Conservation (phyloP, 1,140 invertebrate genomes). For the Aphaenogaster floridana region DNA sequence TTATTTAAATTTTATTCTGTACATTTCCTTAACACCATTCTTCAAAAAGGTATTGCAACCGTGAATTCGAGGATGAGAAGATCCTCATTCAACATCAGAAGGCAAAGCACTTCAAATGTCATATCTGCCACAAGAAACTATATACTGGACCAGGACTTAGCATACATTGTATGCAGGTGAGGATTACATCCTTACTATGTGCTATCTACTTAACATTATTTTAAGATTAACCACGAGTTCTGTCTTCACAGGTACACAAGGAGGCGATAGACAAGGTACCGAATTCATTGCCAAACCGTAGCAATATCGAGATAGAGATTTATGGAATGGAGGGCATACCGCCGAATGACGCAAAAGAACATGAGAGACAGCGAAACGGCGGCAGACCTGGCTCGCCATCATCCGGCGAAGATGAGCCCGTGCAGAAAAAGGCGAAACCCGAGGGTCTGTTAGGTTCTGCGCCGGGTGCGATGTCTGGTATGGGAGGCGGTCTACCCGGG, state of each 20-base stretch:
- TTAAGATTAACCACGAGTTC: slow-evolving; percentile 6
- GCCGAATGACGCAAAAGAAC: slow-evolving; percentile 96
- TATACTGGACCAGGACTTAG: slow-evolving; percentile 99
- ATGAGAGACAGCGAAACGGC: slow-evolving; percentile 94
- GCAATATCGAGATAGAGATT: slow-evolving; percentile 99
- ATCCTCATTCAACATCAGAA: slow-evolving; percentile 99
- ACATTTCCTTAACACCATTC: slow-evolving; percentile 60
- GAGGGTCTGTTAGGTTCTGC: slow-evolving; percentile 88
- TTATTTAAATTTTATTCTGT: background rate
- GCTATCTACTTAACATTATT: background rate
- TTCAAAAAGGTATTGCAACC: slow-evolving; percentile 97
- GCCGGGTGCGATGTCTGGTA: slow-evolving; percentile 86
- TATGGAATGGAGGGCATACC: slow-evolving; percentile 99
- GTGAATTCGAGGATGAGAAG: slow-evolving; percentile 99
- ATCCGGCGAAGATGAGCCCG: slow-evolving; percentile 93
- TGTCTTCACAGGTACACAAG: slow-evolving; percentile 95
- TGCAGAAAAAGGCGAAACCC: slow-evolving; percentile 90
- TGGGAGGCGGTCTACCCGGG: slow-evolving; percentile 85
- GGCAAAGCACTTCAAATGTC: slow-evolving; percentile 99
- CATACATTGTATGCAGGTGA: slow-evolving; percentile 99
- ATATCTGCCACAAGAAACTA: slow-evolving; percentile 99
- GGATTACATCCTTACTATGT: background rate
- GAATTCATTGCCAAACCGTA: slow-evolving; percentile 98
- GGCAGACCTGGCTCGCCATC: slow-evolving; percentile 87
- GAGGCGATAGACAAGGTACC: slow-evolving; percentile 99